Evolutionary conservation across 1,140 invertebrate genomes (phyloP).

Genomic region (Scaptodrosophila lebanonensis): DNA sequence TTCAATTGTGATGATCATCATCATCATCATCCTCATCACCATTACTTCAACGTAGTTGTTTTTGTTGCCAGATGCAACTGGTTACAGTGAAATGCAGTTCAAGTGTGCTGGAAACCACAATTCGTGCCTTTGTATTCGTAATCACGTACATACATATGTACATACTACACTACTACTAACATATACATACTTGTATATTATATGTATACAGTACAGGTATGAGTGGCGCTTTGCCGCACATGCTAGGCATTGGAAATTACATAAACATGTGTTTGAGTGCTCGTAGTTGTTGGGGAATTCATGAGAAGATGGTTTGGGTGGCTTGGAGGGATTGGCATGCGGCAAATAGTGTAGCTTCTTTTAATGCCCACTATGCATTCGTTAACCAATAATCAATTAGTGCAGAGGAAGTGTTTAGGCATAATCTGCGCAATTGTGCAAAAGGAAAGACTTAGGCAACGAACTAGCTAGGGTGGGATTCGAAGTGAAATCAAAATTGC

Average conservation of each 20-base stretch:
- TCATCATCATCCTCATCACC: constrained; percentile 6
- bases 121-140: background rate
- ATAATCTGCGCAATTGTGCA: too few relatives aligned
- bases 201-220: too few relatives aligned
- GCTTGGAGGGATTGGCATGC: constrained; percentile 2
- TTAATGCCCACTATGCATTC: too few relatives aligned
- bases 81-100: constrained; percentile 7
- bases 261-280: too few relatives aligned
- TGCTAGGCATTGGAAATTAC: constrained; percentile 1
- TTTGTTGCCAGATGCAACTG: constrained; percentile 12
- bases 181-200: too few relatives aligned
- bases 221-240: background rate
- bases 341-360: constrained; percentile 2
- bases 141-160: background rate
- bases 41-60: background rate
- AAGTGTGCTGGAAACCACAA: background rate
- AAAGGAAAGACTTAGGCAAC: constrained; percentile 11
- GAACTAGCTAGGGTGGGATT: background rate
- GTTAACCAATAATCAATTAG: too few relatives aligned
- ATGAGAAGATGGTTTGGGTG: background rate
- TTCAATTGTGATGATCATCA: constrained; percentile 29
- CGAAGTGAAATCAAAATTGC: too few relatives aligned
- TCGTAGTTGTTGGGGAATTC: constrained; percentile 4
- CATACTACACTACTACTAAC: too few relatives aligned
- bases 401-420: too few relatives aligned